Conservation (phyloP, 2,113 vertebrate species). For the Onychorhynchus coronatus region DNA sequence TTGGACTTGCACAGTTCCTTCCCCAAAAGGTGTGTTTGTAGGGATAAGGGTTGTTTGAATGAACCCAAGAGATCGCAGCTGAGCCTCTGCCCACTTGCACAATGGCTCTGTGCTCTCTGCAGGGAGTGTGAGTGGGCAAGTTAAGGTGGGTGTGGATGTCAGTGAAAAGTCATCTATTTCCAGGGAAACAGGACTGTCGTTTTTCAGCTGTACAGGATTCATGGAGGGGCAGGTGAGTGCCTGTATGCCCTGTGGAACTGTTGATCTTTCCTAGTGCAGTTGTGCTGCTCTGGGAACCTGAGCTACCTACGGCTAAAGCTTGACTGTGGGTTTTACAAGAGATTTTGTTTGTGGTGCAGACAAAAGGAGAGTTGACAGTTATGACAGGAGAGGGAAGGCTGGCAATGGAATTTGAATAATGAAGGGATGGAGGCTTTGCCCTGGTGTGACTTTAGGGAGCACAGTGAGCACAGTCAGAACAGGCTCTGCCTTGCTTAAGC, state of each 20-base stretch:
- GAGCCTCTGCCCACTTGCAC: background rate
- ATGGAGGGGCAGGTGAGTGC: background rate
- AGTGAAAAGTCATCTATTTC: background rate
- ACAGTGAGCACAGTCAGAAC: background rate
- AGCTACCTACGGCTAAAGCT: background rate
- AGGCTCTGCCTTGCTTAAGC: background rate
- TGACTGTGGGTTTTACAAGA: background rate
- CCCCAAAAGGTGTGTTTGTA: background rate
- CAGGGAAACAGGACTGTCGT: background rate
- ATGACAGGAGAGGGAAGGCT: background rate
- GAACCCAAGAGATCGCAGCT: background rate
- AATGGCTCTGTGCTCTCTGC: background rate
- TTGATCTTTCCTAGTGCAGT: background rate
- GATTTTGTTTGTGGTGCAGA: background rate
- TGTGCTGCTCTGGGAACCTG: background rate
- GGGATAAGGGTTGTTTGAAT: background rate
- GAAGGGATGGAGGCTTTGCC: background rate
- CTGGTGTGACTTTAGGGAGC: background rate
- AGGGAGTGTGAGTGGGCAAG: background rate
- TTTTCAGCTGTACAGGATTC: background rate
- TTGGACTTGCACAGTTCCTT: background rate
- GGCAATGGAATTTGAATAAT: background rate
- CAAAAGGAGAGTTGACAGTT: background rate
- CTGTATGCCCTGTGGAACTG: fast-evolving
- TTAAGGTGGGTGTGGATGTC: background rate